A percentile compares a stretch with the other conserved stretches of the same genome.
phyloP scores from a whole-genome alignment of 2,113 vertebrate genomes.

The Puffinus mauretanicus region DNA sequence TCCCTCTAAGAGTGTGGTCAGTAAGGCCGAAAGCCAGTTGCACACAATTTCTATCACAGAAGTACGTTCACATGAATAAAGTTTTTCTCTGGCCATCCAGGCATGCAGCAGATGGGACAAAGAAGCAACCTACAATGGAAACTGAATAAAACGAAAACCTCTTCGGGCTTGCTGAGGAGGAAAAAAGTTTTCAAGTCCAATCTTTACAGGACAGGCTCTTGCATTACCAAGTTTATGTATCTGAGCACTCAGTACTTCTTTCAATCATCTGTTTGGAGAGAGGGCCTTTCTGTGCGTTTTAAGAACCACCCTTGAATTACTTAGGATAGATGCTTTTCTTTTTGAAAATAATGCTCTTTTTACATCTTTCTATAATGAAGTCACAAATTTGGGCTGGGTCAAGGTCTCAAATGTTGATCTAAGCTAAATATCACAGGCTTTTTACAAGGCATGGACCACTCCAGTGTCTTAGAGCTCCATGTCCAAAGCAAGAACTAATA shows the following conservation, averaged over 20 bases:
- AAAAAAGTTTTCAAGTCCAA: background rate
- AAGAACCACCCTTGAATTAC: background rate
- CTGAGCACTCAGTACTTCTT: background rate
- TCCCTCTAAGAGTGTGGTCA: background rate
- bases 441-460: background rate
- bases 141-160: background rate
- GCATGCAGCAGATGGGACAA: background rate
- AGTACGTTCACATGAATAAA: background rate
- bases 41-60: background rate
- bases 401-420: background rate
- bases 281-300: background rate
- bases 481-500: background rate
- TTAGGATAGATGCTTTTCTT: background rate
- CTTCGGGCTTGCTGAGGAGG: background rate
- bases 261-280: background rate
- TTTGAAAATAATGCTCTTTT: background rate
- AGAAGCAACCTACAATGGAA: background rate
- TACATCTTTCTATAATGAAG: background rate
- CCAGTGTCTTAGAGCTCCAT: background rate
- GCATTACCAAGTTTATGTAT: background rate
- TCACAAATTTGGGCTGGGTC: background rate
- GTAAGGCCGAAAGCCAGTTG: background rate
- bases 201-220: background rate
- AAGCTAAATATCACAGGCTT: background rate
- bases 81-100: background rate